A percentile compares a stretch with the other conserved stretches of the same genome.
Conservation (phyloP, 2,888 invertebrate species). For the Oegoconia quadripuncta region DNA sequence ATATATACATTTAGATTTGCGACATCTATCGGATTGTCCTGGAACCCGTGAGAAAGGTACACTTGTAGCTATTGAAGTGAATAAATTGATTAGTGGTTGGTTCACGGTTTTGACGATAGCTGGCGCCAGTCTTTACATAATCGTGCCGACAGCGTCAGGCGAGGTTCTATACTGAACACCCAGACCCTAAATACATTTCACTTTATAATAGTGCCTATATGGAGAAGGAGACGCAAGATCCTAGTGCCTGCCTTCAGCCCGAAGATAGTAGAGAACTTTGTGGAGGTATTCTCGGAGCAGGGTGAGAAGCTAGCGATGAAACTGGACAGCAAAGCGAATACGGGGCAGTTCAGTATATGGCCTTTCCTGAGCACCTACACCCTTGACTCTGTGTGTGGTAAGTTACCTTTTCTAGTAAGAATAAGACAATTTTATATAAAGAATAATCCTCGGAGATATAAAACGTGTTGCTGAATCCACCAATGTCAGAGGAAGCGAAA, state of each 20-base stretch:
- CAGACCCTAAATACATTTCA: not conserved
- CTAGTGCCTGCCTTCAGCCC: conserved; percentile 17
- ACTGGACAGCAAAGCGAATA: conserved; percentile 5
- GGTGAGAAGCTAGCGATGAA: conserved; percentile 9
- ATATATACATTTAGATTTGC: too few species aligned
- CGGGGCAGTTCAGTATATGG: conserved; percentile 16
- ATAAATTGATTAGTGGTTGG: too few species aligned
- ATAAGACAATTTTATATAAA: not conserved
- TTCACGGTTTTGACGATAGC: too few species aligned
- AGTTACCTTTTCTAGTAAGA: not conserved
- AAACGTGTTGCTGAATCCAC: not conserved
- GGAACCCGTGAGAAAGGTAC: too few species aligned
- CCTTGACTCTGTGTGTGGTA: conserved; percentile 23
- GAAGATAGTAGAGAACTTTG: conserved; percentile 15
- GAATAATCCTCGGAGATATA: not conserved
- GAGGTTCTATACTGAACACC: not conserved
- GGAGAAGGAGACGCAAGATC: conserved; percentile 22
- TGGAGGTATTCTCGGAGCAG: conserved; percentile 13
- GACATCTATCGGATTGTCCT: too few species aligned
- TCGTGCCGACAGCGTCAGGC: too few species aligned
- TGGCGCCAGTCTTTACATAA: too few species aligned
- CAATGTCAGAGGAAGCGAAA: not conserved
- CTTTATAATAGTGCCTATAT: conserved; percentile 15
- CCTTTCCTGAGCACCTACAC: conserved; percentile 15
- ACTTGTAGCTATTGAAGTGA: too few species aligned